phyloP scores from a whole-genome alignment of 2,797 vertebrate species.

The Apodemus agrarius region DNA sequence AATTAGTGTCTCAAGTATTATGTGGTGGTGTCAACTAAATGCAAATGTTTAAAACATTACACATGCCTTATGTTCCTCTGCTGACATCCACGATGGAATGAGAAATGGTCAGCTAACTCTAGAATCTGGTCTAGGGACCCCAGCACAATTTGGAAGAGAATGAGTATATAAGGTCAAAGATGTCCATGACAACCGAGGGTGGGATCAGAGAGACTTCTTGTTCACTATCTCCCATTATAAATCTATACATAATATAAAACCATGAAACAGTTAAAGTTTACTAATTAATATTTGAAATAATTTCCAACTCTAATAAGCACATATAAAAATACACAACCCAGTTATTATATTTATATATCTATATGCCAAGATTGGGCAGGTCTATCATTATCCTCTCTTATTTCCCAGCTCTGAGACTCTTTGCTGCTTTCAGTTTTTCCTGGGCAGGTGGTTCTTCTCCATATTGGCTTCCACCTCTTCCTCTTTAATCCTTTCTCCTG shows the following conservation, averaged over 20 bases:
- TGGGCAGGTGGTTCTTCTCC: not conserved
- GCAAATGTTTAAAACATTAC: not conserved
- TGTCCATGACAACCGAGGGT: rapidly evolving
- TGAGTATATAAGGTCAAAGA: no score
- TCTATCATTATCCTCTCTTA: not conserved
- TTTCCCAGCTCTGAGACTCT: not conserved
- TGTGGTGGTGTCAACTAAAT: not conserved
- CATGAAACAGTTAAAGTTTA: not conserved
- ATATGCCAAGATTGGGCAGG: not conserved
- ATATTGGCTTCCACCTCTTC: not conserved
- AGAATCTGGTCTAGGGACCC: no score
- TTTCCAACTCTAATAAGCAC: not conserved
- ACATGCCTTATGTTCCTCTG: rapidly evolving
- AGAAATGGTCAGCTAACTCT: rapidly evolving
- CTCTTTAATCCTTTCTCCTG: not conserved
- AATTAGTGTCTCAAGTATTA: not conserved
- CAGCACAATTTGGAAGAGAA: not conserved
- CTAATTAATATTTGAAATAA: not conserved
- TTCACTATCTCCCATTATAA: not conserved
- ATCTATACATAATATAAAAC: not conserved
- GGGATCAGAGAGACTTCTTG: not conserved
- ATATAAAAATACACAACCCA: not conserved
- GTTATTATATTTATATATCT: not conserved
- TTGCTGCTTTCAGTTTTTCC: not conserved
- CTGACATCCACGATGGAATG: not conserved